Base-by-base conservation (phyloP, 2,888 invertebrate species). In the Drosophila subquinaria region DNA sequence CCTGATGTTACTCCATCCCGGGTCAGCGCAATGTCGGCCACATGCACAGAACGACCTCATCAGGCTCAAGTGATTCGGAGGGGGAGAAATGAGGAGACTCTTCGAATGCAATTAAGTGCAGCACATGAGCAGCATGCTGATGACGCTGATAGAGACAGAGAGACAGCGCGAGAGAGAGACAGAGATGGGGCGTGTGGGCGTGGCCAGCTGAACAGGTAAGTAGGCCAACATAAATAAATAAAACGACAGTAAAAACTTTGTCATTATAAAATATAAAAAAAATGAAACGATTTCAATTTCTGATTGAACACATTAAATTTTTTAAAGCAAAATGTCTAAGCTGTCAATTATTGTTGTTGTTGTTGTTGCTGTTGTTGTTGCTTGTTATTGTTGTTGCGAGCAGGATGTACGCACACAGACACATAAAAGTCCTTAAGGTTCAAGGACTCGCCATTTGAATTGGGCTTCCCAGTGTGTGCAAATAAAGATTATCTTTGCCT, bases 91-190 rank as follows among this genome's bases (percentile, higher is more conserved):
- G 38, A 20, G 23, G 30, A 35, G 33, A 15, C 36, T 27, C 88
- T 82, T 79, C 82, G 82, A 89, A 85, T 89, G 89, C 85, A 89
- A 85, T 89, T 88, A 85, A 82, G 77, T 85, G 88, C 85, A 89
- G 82, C 81, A 81, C 79, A 81, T 67, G 79, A 72, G 71, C 68
- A 67, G 85, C 71, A 67, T 69, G 70, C 80, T 66, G 88, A 62
- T 80, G 71, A 55, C 52, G 61, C 52, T 55, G 51, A 50, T 36
- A n/a, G 43, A 15, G 45, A 53, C 30, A 36, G 20, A 33, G 33
- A 50, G 17, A 36, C 4, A 30, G 27, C 10, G 47, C 5, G 3
- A 6, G 13, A 43, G 5, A n/a, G 55, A 15, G 45, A 33, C 20
- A n/a, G 17, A 11, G 51, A 52, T 17, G 17, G 27, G 4, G 27